Base-by-base conservation (phyloP, 2,888 invertebrate genomes). In the Antheraea assamensis region DNA sequence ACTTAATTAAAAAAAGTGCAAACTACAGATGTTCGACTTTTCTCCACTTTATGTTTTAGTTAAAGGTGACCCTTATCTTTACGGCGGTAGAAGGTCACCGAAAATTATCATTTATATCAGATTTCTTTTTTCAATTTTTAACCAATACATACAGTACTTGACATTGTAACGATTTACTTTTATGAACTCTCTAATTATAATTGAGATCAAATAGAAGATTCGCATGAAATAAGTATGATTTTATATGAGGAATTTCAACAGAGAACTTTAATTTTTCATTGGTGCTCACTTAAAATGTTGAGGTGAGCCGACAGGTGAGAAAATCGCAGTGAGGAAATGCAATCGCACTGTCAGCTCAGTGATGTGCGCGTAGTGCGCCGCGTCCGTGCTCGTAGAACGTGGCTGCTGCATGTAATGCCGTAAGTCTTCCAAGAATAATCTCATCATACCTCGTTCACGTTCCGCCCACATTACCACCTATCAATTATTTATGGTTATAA, bases 381-480 rank as follows among this genome's bases (percentile, higher is more conserved):
- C 88, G 79, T 92, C 92, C 71, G 79, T 77, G 30, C 75, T 77
- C 49, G 78, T 78, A 66, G 80, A 75, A 75, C 87, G 87, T 75
- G 85, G 77, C 75, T 81, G 81, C 74, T 77, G 84, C 88, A 87
- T 90, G 88, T 92, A 98, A 80, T 96, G 96, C 73, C 97, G 96
- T 71, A 99, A 93, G 90, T 98, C 98, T 83, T 97, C 97, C 81
- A 99, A 97, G 91, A 99, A 98, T 86, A 98, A 96, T 19, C 97
- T 96, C 97, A 98, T 98, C 98, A 99, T 98, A 80, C 97, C 96
- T 81, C 98, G 97, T 84, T 98, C 98, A 66, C 97, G 96, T 85
- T 99, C 98, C 8, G 98, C 98, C 98, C 98, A 99, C 92, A 98
- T 96, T 4, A 98, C 98, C 79, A 98, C 96, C 89, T 95, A 87